Evolutionary conservation across 2,113 vertebrate species (phyloP), one percentile per base, ranked within the genome.

Genomic region (Chrysochloris asiatica): DNA sequence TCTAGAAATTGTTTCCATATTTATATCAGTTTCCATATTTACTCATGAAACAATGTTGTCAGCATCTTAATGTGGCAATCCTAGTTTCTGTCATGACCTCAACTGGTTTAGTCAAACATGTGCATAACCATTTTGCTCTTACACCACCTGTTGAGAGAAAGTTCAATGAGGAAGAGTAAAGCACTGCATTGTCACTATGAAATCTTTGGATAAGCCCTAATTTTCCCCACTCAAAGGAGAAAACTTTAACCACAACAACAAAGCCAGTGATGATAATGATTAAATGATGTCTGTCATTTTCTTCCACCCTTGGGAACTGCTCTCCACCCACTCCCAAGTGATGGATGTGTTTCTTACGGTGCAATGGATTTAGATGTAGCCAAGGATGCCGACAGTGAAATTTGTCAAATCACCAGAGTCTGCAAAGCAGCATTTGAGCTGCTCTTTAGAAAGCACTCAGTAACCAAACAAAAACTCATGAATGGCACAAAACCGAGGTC

Each of bases 371-470:
- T 83, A 94, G 91, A 89, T 26, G 47, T 22, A 59, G 65, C 19
- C 22, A 92, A 95, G 33, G 28, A 94, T 48, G 79, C 43, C 86
- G 59, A 71, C 86, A 43, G 6, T 72, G 73, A 85, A n/a, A 84
- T 76, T 92, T 63, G 61, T 88, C 96, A 97, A 87, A 54, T 82
- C 92, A 36, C 52, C 80, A n/a, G 91, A 63, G 63, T 75, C 26
- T 43, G 41, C 36, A 88, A 95, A 94, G n/a, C 48, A 73, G 47
- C 77, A 69, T 36, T 86, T 86, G 87, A 95, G 89, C 94, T 94
- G 52, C 65, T 85, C 50, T 43, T 81, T 17, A 80, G 52, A 84
- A 75, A 73, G 36, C 50, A 33, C 2, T 28, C 30, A 48, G 43
- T 63, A 91, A 24, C 69, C 2, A 1, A 89, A 86, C 56, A 79